Percentiles rank a stretch among this genome's conserved stretches.
Evolutionary conservation across 2,888 invertebrate species (phyloP).

Genomic region (Eupithecia abbreviata): DNA sequence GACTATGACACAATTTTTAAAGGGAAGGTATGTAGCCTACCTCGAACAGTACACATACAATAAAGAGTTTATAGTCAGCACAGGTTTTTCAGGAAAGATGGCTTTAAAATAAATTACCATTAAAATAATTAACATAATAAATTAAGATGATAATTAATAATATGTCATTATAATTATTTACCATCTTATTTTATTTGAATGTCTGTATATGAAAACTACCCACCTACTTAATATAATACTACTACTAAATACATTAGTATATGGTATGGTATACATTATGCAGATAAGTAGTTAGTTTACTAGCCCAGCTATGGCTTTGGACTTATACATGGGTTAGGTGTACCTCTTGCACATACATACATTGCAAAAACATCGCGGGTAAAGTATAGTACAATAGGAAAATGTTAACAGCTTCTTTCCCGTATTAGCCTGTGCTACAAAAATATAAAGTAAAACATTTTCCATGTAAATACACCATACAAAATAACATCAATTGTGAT

Average conservation of each 20-base stretch:
- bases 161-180: too few relatives aligned
- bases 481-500: conserved; percentile 69
- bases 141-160: not conserved
- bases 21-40: conserved; percentile 41
- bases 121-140: not conserved
- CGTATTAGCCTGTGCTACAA: not conserved
- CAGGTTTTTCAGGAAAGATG: conserved; percentile 23
- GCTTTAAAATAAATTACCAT: not conserved
- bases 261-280: not conserved
- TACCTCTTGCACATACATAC: not conserved
- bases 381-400: not conserved
- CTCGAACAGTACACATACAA: conserved; percentile 62
- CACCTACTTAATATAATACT: too few relatives aligned
- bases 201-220: not conserved
- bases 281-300: not conserved
- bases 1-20: conserved; percentile 53
- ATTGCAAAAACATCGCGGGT: not conserved
- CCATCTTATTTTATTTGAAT: too few relatives aligned
- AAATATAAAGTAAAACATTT: conserved; percentile 7
- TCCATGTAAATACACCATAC: conserved; percentile 48
- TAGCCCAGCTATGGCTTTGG: not conserved
- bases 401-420: not conserved
- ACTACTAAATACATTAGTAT: not conserved
- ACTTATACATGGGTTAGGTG: not conserved
- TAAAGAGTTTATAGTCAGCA: conserved; percentile 8